These are phyloP conservation scores for Meta bourneti DNA, from an alignment of 2,888 invertebrate genomes.

Conservation along the genomic window DNA sequence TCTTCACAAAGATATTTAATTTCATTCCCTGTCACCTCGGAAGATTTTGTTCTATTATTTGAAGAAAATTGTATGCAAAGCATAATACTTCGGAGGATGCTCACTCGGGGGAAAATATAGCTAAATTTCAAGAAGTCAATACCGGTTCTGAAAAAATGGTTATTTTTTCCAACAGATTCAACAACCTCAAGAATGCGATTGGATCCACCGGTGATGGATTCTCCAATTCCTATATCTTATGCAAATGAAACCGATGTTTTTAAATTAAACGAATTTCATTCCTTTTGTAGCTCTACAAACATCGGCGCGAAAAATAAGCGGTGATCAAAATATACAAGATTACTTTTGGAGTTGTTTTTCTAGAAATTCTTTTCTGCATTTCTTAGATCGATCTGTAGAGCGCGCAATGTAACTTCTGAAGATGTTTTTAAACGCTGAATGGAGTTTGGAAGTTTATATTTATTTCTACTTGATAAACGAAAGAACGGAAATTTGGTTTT, in stretches of 20 bases:
- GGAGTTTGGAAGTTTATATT: too few relatives aligned
- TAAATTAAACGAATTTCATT: slow-evolving; percentile 28
- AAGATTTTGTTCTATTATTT: not conserved
- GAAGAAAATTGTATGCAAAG: not conserved
- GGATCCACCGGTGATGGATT: not conserved
- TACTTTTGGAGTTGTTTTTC: not conserved
- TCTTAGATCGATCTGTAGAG: too few relatives aligned
- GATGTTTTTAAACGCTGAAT: too few relatives aligned
- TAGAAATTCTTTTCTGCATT: too few relatives aligned
- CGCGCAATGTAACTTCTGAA: too few relatives aligned
- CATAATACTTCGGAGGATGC: too few relatives aligned
- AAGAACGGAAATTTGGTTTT: too few relatives aligned
- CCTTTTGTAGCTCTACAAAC: not conserved
- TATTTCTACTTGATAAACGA: too few relatives aligned
- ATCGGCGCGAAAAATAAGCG: not conserved
- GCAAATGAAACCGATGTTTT: not conserved
- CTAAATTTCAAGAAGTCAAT: too few relatives aligned
- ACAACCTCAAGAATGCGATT: not conserved
- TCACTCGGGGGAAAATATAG: too few relatives aligned
- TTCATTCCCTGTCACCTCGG: not conserved
- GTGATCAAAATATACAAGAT: slow-evolving; percentile 13
- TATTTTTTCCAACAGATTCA: too few relatives aligned
- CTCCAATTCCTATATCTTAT: slow-evolving; percentile 4
- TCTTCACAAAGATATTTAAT: not conserved
- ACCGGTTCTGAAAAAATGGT: too few relatives aligned